A percentile compares a stretch with the other conserved stretches of the same genome.
Conservation (phyloP, 2,797 vertebrate genomes). For the Halcyon chelicuti region DNA sequence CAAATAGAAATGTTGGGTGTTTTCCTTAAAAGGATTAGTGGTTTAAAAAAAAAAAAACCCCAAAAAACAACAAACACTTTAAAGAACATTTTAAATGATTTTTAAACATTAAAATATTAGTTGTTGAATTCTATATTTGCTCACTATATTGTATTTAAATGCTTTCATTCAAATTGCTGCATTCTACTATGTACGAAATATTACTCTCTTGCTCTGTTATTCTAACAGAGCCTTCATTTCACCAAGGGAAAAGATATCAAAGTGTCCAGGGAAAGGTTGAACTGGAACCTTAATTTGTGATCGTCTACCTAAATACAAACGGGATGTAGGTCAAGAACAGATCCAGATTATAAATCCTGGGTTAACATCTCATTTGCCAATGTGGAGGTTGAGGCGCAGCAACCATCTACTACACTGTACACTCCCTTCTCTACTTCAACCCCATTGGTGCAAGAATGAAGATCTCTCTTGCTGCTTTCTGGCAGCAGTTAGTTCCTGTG, state of each 20-base stretch:
- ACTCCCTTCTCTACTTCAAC: background rate
- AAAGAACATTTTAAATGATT: background rate
- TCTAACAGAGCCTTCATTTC: background rate
- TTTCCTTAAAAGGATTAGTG: background rate
- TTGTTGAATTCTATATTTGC: background rate
- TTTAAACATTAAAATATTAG: background rate
- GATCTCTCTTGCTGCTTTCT: background rate
- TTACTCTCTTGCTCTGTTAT: background rate
- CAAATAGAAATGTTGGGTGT: background rate
- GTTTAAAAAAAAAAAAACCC: background rate
- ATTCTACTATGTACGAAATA: background rate
- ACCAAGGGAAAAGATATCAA: background rate
- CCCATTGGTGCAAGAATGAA: background rate
- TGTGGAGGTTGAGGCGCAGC: background rate
- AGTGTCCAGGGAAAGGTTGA: background rate
- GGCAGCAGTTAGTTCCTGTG: background rate
- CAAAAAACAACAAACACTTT: background rate
- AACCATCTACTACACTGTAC: too few relatives aligned
- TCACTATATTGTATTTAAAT: background rate
- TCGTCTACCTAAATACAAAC: background rate
- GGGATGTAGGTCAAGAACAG: background rate
- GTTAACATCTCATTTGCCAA: background rate
- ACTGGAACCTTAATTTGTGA: background rate
- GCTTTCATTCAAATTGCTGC: background rate
- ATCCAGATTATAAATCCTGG: background rate